These are phyloP conservation scores for Podabrus alpinus DNA, from an alignment of 2,888 invertebrate species.

Conservation along the genomic window DNA sequence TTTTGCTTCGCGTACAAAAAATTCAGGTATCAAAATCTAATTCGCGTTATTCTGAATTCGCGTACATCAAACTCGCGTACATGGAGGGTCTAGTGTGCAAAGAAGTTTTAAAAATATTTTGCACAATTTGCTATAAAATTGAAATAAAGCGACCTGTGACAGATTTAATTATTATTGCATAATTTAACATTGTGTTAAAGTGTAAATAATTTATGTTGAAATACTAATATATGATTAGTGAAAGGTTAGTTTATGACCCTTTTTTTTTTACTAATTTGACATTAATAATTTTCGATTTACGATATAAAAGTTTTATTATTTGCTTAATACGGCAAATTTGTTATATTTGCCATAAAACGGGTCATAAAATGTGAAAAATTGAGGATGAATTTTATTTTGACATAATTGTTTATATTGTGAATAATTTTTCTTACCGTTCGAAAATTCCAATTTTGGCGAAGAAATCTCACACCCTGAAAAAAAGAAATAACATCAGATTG, in stretches of 20 bases:
- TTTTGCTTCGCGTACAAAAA: no score
- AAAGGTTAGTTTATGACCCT: constrained; percentile 30
- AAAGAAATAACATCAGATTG: background rate
- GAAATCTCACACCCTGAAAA: background rate
- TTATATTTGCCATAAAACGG: background rate
- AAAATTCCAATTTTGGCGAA: background rate
- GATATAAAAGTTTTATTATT: constrained; percentile 26
- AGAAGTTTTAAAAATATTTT: background rate
- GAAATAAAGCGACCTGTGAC: background rate
- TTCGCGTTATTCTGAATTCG: no score
- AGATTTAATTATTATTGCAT: constrained; percentile 21
- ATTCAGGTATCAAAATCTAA: no score
- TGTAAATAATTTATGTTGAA: constrained; percentile 25
- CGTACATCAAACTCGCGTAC: no score
- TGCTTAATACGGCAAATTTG: constrained; percentile 12
- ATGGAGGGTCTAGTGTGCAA: no score
- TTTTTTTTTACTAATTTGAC: constrained; percentile 26
- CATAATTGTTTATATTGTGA: no score
- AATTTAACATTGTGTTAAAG: constrained; percentile 26
- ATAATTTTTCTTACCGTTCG: background rate
- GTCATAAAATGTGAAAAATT: background rate
- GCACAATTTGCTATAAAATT: background rate
- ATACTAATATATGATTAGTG: constrained; percentile 30
- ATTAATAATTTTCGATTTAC: constrained; percentile 28
- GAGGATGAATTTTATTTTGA: background rate